phyloP scores from a whole-genome alignment of 2,888 invertebrate genomes.

The Griposia aprilina region DNA sequence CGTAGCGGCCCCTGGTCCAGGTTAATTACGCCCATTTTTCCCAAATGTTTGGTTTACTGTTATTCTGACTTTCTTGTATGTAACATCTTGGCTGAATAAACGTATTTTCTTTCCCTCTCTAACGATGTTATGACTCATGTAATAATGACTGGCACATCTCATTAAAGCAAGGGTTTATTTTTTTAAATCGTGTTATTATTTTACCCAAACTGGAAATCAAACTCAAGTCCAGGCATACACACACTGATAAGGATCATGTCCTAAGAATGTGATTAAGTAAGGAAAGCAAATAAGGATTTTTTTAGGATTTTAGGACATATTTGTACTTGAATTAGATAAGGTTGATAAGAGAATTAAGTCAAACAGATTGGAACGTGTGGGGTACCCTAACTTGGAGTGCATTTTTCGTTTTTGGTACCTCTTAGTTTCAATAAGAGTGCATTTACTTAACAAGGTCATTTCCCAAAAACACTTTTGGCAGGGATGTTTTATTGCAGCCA shows the following conservation, averaged over 20 bases:
- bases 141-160: not conserved
- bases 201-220: not conserved
- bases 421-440: too few relatives aligned
- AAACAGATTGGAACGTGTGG: conserved; percentile 15
- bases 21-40: not conserved
- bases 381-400: not conserved
- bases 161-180: not conserved
- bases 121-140: not conserved
- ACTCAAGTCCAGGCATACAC: not conserved
- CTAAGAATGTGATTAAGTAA: not conserved
- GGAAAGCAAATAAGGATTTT: not conserved
- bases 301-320: conserved; percentile 28
- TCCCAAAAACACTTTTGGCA: not conserved
- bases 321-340: conserved; percentile 38
- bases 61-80: not conserved
- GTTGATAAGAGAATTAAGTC: conserved; percentile 29
- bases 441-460: not conserved
- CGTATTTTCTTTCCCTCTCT: not conserved
- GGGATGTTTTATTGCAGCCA: not conserved
- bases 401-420: not conserved
- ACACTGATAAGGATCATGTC: not conserved
- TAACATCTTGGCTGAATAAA: not conserved
- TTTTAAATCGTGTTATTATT: not conserved
- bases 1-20: too few relatives aligned
- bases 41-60: too few relatives aligned